phyloP scores from a whole-genome alignment of 2,113 vertebrate species.

The Cebus imitator region DNA sequence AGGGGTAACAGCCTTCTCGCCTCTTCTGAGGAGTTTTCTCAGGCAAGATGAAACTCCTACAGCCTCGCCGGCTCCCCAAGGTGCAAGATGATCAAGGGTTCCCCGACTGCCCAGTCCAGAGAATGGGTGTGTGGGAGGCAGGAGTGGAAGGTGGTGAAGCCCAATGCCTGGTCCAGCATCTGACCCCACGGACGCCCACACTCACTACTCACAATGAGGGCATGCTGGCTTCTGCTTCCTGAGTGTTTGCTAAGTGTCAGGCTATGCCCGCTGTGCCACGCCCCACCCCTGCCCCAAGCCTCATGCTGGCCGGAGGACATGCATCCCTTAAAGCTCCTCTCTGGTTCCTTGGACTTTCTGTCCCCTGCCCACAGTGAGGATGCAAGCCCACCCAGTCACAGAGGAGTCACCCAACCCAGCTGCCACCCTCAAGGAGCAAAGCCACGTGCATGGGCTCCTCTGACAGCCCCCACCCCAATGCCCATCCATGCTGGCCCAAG shows the following conservation, averaged over 20 bases:
- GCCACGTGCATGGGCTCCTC: neutral
- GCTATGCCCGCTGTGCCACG: neutral
- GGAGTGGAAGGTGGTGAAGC: neutral
- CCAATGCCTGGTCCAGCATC: neutral
- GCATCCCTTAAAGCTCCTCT: neutral
- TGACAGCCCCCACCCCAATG: fast-evolving
- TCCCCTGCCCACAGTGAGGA: neutral
- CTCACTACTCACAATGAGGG: fast-evolving
- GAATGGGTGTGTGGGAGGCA: neutral
- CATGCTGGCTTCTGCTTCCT: neutral
- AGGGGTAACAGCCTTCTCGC: fast-evolving
- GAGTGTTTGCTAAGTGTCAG: neutral
- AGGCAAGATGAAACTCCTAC: neutral
- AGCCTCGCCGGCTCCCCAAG: neutral
- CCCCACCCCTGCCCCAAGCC: fast-evolving
- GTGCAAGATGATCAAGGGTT: neutral
- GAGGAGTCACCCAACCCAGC: neutral
- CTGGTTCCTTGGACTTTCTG: neutral
- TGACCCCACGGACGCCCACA: no score
- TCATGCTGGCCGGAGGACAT: neutral
- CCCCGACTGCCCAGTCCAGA: neutral
- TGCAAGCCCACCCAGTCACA: neutral
- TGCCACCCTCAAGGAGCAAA: neutral
- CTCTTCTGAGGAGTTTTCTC: neutral
- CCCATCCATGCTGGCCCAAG: neutral